These are phyloP conservation scores for Ovis aries DNA, from an alignment of 2,113 vertebrate genomes.

Conservation along the genomic window DNA sequence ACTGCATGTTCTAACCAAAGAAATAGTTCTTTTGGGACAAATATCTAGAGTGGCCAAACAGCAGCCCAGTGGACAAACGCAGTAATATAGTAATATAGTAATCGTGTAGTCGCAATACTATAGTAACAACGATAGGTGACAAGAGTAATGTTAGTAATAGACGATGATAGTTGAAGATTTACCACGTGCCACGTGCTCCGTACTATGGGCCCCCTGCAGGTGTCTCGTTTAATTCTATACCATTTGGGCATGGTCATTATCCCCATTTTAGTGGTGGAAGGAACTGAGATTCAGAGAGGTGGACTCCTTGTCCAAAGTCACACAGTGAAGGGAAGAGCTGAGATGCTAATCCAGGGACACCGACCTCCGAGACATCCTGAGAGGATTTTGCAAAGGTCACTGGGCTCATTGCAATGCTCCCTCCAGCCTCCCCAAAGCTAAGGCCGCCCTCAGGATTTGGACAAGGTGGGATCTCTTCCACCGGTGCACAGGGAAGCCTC, in stretches of 20 bases:
- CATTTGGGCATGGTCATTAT: accelerated
- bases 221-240: background rate
- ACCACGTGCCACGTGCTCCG: background rate
- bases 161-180: no score
- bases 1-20: background rate
- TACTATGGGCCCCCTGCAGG: background rate
- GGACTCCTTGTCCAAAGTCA: background rate
- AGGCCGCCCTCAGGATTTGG: background rate
- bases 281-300: no score
- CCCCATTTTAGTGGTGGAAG: background rate
- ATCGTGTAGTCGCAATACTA: accelerated
- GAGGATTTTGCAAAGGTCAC: background rate
- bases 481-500: accelerated
- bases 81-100: background rate
- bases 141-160: background rate
- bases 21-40: background rate
- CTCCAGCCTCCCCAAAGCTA: no score
- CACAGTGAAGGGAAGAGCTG: background rate
- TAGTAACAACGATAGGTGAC: background rate
- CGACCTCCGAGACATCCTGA: background rate
- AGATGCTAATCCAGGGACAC: background rate
- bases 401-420: background rate
- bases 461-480: background rate
- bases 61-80: background rate
- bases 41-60: no score